Evolutionary conservation across 2,888 invertebrate genomes (phyloP).

Genomic region (Amitus sp.): DNA sequence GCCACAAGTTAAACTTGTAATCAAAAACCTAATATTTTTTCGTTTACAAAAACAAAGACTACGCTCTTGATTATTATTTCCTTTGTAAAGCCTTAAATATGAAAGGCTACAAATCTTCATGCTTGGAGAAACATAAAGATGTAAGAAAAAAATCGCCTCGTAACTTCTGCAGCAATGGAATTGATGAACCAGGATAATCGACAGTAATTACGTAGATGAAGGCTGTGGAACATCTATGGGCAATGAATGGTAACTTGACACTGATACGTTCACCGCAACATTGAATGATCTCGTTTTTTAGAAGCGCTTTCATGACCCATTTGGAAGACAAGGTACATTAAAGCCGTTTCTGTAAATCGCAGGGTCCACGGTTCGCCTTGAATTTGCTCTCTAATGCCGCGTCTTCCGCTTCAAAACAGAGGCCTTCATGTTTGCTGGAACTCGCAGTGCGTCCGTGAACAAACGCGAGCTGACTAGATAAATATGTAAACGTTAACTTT

Average conservation of each 20-base stretch:
- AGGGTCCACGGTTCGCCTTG: constrained; percentile 22
- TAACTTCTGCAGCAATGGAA: background rate
- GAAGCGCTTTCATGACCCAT: constrained; percentile 20
- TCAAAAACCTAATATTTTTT: no score
- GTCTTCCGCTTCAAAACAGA: constrained; percentile 30
- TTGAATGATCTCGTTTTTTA: constrained; percentile 22
- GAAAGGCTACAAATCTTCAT: no score
- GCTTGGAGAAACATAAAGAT: constrained; percentile 25
- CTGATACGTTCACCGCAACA: constrained; percentile 15
- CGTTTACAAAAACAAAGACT: no score
- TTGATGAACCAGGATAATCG: background rate
- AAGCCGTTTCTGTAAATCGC: constrained; percentile 16
- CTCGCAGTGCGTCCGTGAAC: constrained; percentile 24
- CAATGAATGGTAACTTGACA: constrained; percentile 25
- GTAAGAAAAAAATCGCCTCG: constrained; percentile 7
- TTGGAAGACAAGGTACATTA: constrained; percentile 14
- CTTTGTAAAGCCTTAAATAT: no score
- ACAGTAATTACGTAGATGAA: background rate
- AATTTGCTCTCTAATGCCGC: constrained; percentile 32
- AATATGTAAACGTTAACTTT: constrained; percentile 26
- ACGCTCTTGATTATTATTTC: no score
- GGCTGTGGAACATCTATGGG: constrained; percentile 19
- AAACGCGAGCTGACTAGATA: constrained; percentile 17
- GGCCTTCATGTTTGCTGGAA: constrained; percentile 34
- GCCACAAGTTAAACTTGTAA: no score